These are phyloP conservation scores for Rattus norvegicus DNA, from an alignment of 2,113 vertebrate species.

Conservation along the genomic window GRCr8 NC_086024.1:51803501-51804000, in stretches of 20 bases:
- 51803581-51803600: neutral
- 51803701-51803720: neutral
- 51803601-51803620: neutral
- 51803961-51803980: neutral
- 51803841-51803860: neutral
- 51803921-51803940: neutral
- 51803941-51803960: neutral
- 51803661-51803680: neutral
- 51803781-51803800: neutral
- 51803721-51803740: neutral
- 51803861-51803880: neutral
- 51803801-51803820: neutral
- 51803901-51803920: neutral
- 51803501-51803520: neutral
- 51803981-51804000: neutral
- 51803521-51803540: neutral
- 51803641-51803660: neutral
- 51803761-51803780: neutral
- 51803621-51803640: neutral
- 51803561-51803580: neutral
- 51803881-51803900: neutral
- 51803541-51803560: neutral
- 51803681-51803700: neutral
- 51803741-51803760: neutral
- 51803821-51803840: neutral